Evolutionary conservation across 2,888 invertebrate species (phyloP), one percentile per base, ranked within the genome.

Genomic region (Bhutanitis thaidina): DNA sequence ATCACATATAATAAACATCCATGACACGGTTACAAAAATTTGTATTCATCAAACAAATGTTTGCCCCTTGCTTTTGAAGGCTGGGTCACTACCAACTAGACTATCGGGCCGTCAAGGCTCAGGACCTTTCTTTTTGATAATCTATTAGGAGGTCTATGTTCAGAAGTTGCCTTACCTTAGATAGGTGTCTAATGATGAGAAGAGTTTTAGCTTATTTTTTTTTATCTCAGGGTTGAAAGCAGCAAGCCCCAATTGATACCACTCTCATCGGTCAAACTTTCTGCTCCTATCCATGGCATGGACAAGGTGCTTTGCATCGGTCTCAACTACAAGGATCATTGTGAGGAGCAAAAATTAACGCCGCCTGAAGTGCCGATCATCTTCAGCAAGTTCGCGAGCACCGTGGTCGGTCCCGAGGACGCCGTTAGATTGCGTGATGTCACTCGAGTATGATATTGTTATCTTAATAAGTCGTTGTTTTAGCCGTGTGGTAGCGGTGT

Each of bases 241-340:
- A 48, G 54, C 1, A 68, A 62, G 0, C 68, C 72, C 1, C 34
- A 66, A 9, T 41, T 58, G 0, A 60, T 77, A 20, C 64, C 82
- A 0, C 72, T 93, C 7, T 78, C 90, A 0, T 85, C 91, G 0
- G 92, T 94, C 0, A 82, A 81, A 0, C 77, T 95, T 1, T 71
- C 93, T 38, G 91, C 97, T 0, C 97, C 97, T 0, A 91, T 97
- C 13, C 91, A 91, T 1, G 92, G 93, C 20, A 94, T 96, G 52
- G 96, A 96, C 66, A 97, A 97, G 78, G 91, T 97, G 0, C 91
- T 95, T 0, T 97, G 97, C 68, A 92, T 97, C 10, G 96, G 96
- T 0, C 89, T 97, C 53, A 97, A 97, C 78, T 97, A 97, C 78
- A 73, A 86, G 47, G 97, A 96, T 35, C 97, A 97, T 67, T 97